Evolutionary conservation across 2,113 vertebrate genomes (phyloP).

Genomic region (Mustela nigripes): DNA sequence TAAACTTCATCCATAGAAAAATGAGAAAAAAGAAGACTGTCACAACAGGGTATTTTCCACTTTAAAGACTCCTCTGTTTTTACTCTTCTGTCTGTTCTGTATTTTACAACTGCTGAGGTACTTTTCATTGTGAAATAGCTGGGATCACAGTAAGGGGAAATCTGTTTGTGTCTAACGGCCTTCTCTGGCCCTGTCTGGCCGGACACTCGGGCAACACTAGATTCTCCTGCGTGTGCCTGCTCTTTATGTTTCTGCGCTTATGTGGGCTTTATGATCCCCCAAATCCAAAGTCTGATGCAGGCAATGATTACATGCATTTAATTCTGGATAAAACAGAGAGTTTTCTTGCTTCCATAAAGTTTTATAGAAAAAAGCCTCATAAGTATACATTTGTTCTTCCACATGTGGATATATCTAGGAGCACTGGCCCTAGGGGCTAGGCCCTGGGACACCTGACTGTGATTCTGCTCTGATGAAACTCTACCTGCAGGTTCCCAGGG

Average conservation of each 20-base stretch:
- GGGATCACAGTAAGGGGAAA: background rate
- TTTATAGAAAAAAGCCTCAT: background rate
- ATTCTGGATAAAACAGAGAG: background rate
- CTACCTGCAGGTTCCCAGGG: fast-evolving
- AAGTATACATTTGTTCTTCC: background rate
- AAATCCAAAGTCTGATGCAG: background rate
- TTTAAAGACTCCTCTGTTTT: background rate
- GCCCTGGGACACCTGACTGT: background rate
- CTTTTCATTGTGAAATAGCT: background rate
- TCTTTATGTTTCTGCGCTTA: background rate
- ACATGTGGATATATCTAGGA: background rate
- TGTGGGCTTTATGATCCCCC: background rate
- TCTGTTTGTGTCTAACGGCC: background rate
- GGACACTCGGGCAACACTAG: background rate
- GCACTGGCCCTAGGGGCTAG: fast-evolving
- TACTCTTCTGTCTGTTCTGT: background rate
- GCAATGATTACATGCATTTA: background rate
- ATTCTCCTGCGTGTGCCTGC: background rate
- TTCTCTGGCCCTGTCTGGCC: background rate
- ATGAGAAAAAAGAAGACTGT: background rate
- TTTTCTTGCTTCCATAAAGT: background rate
- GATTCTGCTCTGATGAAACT: background rate
- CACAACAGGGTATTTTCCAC: background rate
- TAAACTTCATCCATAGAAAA: background rate
- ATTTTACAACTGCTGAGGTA: background rate